Percentiles rank a stretch among this genome's conserved stretches.
Conservation (phyloP, 1,140 invertebrate species). For the Brachionus plicatilis region DNA sequence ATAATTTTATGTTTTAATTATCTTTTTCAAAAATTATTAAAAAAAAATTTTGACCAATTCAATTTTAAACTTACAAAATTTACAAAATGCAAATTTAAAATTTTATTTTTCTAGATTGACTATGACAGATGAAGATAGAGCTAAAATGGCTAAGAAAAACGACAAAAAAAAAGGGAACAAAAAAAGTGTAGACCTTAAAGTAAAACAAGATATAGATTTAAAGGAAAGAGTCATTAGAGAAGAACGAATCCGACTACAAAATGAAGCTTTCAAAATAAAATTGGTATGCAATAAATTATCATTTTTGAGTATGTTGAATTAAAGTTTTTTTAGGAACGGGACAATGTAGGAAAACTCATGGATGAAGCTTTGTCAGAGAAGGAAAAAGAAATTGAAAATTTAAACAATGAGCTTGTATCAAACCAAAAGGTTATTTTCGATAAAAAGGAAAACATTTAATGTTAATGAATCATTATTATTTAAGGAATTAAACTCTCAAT, state of each 20-base stretch:
- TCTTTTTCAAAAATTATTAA: too few relatives aligned
- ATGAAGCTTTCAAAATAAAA: not conserved
- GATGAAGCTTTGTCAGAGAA: not conserved
- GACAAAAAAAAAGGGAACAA: not conserved
- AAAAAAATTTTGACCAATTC: too few relatives aligned
- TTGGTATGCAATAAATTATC: not conserved
- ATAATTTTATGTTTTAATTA: not conserved
- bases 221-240: not conserved
- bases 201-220: not conserved
- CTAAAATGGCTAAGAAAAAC: not conserved
- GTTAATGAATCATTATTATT: not conserved
- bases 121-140: not conserved
- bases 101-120: not conserved
- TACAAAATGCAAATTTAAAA: not conserved
- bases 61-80: too few relatives aligned
- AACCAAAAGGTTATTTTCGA: not conserved
- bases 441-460: too few relatives aligned
- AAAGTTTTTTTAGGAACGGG: not conserved
- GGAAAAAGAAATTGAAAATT: slow-evolving; percentile 13
- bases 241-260: not conserved
- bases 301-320: not conserved
- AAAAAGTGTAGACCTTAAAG: not conserved
- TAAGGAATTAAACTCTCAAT: not conserved
- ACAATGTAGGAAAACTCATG: not conserved
- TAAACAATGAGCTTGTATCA: not conserved